phyloP scores from a whole-genome alignment of 35 echinoderm and acorn worm genomes.

The Acanthaster planci region DNA sequence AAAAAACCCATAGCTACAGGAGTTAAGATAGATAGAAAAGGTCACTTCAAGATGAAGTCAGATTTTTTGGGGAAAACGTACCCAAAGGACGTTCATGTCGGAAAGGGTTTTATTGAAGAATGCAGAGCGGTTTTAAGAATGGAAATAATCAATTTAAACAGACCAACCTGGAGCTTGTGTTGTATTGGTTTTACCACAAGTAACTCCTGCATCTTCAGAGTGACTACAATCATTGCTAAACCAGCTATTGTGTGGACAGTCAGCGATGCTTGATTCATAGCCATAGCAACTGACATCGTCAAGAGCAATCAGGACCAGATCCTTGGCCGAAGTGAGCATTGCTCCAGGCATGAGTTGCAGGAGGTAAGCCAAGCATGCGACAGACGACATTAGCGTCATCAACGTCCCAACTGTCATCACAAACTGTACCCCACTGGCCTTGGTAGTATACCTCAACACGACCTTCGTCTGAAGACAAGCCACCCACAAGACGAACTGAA shows the following conservation, averaged over 20 bases:
- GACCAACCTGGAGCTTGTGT: too few relatives aligned
- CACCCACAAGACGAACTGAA: conserved; percentile 30
- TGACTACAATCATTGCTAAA: conserved; percentile 5
- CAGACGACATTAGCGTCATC: conserved; percentile 29
- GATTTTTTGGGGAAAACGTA: too few relatives aligned
- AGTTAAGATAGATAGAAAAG: too few relatives aligned
- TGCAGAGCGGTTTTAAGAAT: too few relatives aligned
- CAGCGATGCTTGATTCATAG: not conserved
- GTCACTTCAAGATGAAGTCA: too few relatives aligned
- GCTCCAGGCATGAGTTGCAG: not conserved
- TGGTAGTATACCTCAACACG: conserved; percentile 54
- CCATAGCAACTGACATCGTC: conserved; percentile 36
- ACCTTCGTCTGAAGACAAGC: conserved; percentile 19
- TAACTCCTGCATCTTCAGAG: conserved; percentile 6
- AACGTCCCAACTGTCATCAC: conserved; percentile 24
- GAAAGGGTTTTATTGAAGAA: too few relatives aligned
- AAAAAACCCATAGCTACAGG: too few relatives aligned
- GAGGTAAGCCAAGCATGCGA: not conserved
- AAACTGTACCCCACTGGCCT: conserved; percentile 12
- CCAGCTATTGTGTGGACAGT: not conserved
- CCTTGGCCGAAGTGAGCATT: conserved; percentile 28
- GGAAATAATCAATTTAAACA: too few relatives aligned
- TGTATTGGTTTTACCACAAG: not conserved
- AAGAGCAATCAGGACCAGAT: conserved; percentile 1
- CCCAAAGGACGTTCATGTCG: too few relatives aligned